phyloP scores from a whole-genome alignment of 2,797 vertebrate genomes.

The Podarcis lilfordi region DNA sequence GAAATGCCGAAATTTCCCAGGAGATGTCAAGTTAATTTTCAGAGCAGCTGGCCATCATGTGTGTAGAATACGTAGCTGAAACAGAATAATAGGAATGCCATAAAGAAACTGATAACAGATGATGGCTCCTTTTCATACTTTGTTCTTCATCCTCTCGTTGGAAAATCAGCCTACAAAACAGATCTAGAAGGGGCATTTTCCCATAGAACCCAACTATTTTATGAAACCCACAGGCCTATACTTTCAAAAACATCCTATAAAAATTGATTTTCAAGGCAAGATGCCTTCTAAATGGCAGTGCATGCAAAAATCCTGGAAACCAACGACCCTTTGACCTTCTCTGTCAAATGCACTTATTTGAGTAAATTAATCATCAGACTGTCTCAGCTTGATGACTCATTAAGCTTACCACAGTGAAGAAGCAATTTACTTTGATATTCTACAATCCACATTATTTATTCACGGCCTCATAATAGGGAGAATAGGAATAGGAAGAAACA shows the following conservation, averaged over 20 bases:
- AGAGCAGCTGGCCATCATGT: not conserved
- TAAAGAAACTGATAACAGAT: slow-evolving; percentile 10
- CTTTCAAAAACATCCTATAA: not conserved
- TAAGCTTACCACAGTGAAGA: slow-evolving; percentile 66
- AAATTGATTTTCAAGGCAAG: not conserved
- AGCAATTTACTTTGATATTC: slow-evolving; percentile 73
- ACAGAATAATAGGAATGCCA: not conserved
- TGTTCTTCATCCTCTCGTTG: not conserved
- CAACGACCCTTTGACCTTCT: slow-evolving; percentile 21
- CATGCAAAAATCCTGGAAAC: slow-evolving; percentile 6
- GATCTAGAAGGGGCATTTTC: not conserved
- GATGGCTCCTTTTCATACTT: not conserved
- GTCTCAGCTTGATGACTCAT: slow-evolving; percentile 65
- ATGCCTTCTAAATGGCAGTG: not conserved
- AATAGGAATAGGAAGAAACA: not conserved
- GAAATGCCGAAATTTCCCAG: slow-evolving; percentile 15
- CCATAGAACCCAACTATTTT: not conserved
- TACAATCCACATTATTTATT: slow-evolving; percentile 52
- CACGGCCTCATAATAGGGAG: slow-evolving; percentile 35
- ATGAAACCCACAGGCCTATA: not conserved
- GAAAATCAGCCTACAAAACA: slow-evolving; percentile 10
- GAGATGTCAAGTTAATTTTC: slow-evolving; percentile 21
- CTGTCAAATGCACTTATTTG: slow-evolving; percentile 15
- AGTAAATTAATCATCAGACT: slow-evolving; percentile 53
- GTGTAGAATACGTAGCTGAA: not conserved